These are phyloP conservation scores for Zaprionus lachaisei DNA, from an alignment of 1,140 invertebrate genomes.

Conservation along the genomic window DNA sequence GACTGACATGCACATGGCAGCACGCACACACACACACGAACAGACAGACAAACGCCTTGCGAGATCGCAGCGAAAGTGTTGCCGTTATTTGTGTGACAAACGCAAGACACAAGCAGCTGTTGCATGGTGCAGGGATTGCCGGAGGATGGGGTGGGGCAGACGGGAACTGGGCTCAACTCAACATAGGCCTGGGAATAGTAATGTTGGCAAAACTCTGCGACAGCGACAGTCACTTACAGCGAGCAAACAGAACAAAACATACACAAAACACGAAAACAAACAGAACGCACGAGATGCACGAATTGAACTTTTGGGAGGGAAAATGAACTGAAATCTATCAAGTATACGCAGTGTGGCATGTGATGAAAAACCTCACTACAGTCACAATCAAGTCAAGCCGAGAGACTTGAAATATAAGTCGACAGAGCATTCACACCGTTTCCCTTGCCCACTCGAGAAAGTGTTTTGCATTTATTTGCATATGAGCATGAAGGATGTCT, in stretches of 20 bases:
- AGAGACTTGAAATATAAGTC: slow-evolving; percentile 36
- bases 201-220: slow-evolving; percentile 53
- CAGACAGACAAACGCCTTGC: slow-evolving; percentile 12
- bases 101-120: slow-evolving; percentile 42
- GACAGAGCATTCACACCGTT: slow-evolving; percentile 4
- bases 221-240: slow-evolving; percentile 60
- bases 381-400: slow-evolving; percentile 43
- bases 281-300: slow-evolving; percentile 55
- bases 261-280: slow-evolving; percentile 22
- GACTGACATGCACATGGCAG: slow-evolving; percentile 52
- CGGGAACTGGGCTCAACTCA: background rate
- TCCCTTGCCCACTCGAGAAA: slow-evolving; percentile 1
- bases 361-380: slow-evolving; percentile 27
- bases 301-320: slow-evolving; percentile 52
- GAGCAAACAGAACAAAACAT: slow-evolving; percentile 40
- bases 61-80: slow-evolving; percentile 50
- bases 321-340: slow-evolving; percentile 63
- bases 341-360: slow-evolving; percentile 67
- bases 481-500: slow-evolving; percentile 56
- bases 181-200: slow-evolving; percentile 27
- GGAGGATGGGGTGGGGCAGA: background rate
- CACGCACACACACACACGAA: slow-evolving; percentile 14
- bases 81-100: slow-evolving; percentile 67
- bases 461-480: slow-evolving; percentile 78
- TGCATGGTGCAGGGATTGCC: background rate